A percentile compares a stretch with the other conserved stretches of the same genome.
Conservation (phyloP, 2,797 vertebrate genomes). For the Eidolon dupreanum region DNA sequence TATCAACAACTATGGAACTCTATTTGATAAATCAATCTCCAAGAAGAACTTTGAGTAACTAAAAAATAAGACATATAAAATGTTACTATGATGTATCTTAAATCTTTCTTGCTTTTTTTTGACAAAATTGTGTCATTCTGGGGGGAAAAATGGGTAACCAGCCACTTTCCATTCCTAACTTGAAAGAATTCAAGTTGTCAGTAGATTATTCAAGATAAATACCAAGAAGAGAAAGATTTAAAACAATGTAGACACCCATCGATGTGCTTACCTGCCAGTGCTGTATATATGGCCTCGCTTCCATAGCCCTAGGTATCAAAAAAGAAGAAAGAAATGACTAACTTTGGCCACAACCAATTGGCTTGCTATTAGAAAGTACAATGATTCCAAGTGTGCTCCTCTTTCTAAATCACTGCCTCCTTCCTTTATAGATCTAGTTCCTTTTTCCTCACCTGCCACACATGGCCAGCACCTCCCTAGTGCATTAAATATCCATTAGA, state of each 20-base stretch:
- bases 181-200: not conserved
- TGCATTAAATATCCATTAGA: not conserved
- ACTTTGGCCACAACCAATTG: not conserved
- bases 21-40: not conserved
- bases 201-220: not conserved
- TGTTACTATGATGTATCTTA: not conserved
- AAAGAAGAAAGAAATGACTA: not conserved
- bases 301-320: not conserved
- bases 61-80: not conserved
- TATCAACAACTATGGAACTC: not conserved
- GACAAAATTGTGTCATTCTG: not conserved
- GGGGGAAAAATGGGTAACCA: not conserved
- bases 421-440: not conserved
- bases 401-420: no score
- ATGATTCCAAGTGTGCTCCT: not conserved
- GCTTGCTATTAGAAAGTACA: not conserved
- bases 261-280: not conserved
- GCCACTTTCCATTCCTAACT: not conserved
- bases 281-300: not conserved
- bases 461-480: not conserved
- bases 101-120: not conserved
- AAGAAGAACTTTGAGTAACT: not conserved
- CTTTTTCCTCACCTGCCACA: not conserved
- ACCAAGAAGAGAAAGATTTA: not conserved
- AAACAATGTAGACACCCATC: not conserved